Base-by-base conservation (phyloP, 1,140 invertebrate genomes). In the Drosophila grimshawi region DNA sequence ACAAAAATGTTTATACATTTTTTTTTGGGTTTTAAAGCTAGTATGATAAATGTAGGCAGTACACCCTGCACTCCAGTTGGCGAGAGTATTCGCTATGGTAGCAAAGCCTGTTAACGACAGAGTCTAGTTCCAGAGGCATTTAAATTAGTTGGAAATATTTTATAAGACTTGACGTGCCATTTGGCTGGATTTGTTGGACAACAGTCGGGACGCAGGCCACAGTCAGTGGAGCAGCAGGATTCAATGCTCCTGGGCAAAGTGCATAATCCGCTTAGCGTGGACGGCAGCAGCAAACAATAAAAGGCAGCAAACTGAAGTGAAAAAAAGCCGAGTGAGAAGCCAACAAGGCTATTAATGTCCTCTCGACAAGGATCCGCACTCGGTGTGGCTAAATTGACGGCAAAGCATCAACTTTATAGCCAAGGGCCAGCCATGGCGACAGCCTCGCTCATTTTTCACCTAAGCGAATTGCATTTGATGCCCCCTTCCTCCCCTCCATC, bases 251-350 rank as follows among this genome's bases (percentile, higher is more conserved):
- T 57, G 48, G 56, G 61, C 61, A 61, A 76, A 79, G 76, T 76
- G 73, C 67, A 79, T 76, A 79, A 79, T 79, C 76, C 76, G 73
- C 76, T 79, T 79, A 79, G 30, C 52, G 55, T 33, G 61, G 61
- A 7, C 33, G 45, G 33, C 41, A 62, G 43, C 35, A 55, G 39
- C 41, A 60, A 46, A 45, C 49, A 71, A 52, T 49, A 32, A 45
- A 41, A 32, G 11, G 33, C 51, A 60, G 33, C 51, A 60, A 33
- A 11, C 48, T n/a, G 7, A 68, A 43, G 19, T 19, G 39, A 63
- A 33, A 19, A 19, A 59, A 71, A 60, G 52, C 49, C 55, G 39
- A 56, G 51, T 48, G 52, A n/a, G 52, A 61, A 55, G 27, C 19
- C 59, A 63, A 49, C 32, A 35, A 51, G 29, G 60, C 68, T 59